These are phyloP conservation scores for Chloroceryle amazona DNA, from an alignment of 2,797 vertebrate species.

Conservation along the genomic window DNA sequence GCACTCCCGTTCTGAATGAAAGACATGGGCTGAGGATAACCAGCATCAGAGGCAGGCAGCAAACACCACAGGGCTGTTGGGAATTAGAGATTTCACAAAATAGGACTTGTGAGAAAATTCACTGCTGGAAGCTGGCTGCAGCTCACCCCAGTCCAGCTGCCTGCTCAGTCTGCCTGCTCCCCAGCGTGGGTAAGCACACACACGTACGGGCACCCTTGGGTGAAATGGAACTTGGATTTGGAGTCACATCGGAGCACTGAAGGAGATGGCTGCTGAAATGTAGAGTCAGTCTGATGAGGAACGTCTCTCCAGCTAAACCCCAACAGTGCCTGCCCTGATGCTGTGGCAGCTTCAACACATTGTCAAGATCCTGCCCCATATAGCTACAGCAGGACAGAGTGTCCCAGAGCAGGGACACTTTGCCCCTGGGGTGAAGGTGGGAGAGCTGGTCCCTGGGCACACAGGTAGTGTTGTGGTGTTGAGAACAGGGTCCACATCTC, in stretches of 20 bases:
- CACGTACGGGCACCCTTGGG: fast-evolving
- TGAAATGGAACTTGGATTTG: background rate
- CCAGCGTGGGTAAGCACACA: background rate
- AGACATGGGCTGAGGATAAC: fast-evolving
- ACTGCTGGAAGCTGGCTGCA: background rate
- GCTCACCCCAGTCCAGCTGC: background rate
- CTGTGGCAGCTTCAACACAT: background rate
- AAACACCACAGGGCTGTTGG: background rate
- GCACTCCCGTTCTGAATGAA: background rate
- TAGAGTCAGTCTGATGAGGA: background rate
- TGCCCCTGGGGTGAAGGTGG: background rate
- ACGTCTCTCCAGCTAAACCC: background rate
- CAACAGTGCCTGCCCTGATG: background rate
- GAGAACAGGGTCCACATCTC: fast-evolving
- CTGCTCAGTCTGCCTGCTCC: background rate
- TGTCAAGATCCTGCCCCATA: background rate
- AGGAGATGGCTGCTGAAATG: background rate
- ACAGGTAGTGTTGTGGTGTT: background rate
- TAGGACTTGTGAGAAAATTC: background rate
- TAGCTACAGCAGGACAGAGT: background rate
- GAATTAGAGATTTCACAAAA: background rate
- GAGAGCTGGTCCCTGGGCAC: background rate
- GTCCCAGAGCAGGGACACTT: background rate
- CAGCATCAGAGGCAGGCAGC: background rate
- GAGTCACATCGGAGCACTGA: background rate